Evolutionary conservation across 2,113 vertebrate species (phyloP), one percentile per base, ranked within the genome.

Genomic region (Ameiurus melas): DNA sequence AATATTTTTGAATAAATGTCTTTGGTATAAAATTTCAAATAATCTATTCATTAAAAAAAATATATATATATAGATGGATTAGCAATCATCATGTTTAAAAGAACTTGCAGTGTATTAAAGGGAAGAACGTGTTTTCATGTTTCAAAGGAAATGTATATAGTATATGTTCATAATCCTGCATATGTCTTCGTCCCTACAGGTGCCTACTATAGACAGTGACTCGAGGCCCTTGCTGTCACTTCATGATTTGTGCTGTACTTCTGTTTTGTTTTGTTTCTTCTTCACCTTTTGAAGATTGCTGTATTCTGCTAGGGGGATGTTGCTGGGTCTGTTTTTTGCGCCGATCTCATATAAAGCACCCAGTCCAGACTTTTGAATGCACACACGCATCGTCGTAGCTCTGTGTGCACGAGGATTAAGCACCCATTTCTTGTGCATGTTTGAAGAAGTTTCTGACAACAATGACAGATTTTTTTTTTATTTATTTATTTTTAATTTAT

Each of bases 181-280:
- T 33, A 22, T 39, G 30, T 70, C 53, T 73, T 80, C 77, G 5
- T 68, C 57, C 87, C 36, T 7, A 39, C 89, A 96, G 96, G 95
- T 95, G 94, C 93, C 94, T 93, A 95, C 92, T 94, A 95, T 87
- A 95, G 93, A 92, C 95, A 95, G 94, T 96, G 95, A 96, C 94
- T 94, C 86, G 87, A 91, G 93, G 88, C 92, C 83, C 13, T 27
- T 89, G 87, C 71, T 85, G 84, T 91, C 66, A 90, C 89, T 89
- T 92, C 89, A 80, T 90, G 84, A 91, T 86, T 92, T 87, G 88
- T 92, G 89, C 89, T 80, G 79, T 83, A 81, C 64, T 62, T 81
- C 66, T 66, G n/a, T 2, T 43, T 43, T 43, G 47, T 51, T 80
- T 68, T 88, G 5, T 47, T 66, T 90, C 57, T 43, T 47, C 92